Conservation (phyloP, 2,888 invertebrate species). For the Keiferia lycopersicella region DNA sequence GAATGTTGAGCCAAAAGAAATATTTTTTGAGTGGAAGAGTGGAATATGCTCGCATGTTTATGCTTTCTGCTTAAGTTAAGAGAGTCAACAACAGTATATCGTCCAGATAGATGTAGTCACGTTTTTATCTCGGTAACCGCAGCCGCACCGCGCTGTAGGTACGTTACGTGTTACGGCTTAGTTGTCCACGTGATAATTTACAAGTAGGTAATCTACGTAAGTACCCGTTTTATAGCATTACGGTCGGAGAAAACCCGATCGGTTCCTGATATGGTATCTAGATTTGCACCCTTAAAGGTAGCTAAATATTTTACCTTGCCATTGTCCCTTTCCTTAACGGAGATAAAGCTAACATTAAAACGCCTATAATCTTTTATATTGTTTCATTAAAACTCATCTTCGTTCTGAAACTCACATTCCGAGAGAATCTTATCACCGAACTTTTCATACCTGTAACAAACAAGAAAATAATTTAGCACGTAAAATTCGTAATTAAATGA, state of each 20-base stretch:
- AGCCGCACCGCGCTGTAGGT: neutral
- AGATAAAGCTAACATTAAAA: neutral
- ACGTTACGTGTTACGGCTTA: neutral
- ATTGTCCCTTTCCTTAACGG: neutral
- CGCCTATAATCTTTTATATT: neutral
- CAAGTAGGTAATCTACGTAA: neutral
- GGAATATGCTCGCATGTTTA: conserved; percentile 5
- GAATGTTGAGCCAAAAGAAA: neutral
- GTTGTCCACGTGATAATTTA: neutral
- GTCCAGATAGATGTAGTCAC: conserved; percentile 50
- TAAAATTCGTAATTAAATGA: conserved; percentile 3
- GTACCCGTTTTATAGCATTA: conserved; percentile 1
- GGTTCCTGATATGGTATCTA: conserved; percentile 8
- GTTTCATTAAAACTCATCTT: neutral
- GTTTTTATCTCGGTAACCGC: conserved; percentile 43
- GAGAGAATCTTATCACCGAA: conserved; percentile 12
- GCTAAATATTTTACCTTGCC: neutral
- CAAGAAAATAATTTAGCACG: conserved; percentile 15
- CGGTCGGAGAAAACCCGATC: neutral
- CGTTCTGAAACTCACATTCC: conserved; percentile 6
- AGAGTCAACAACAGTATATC: conserved; percentile 37
- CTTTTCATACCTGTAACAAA: conserved; percentile 19
- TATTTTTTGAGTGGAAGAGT: neutral
- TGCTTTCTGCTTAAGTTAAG: conserved; percentile 11
- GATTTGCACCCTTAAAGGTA: neutral